A percentile compares a stretch with the other conserved stretches of the same genome.
Conservation (phyloP, 1,140 invertebrate genomes). For the Hetaerina americana region DNA sequence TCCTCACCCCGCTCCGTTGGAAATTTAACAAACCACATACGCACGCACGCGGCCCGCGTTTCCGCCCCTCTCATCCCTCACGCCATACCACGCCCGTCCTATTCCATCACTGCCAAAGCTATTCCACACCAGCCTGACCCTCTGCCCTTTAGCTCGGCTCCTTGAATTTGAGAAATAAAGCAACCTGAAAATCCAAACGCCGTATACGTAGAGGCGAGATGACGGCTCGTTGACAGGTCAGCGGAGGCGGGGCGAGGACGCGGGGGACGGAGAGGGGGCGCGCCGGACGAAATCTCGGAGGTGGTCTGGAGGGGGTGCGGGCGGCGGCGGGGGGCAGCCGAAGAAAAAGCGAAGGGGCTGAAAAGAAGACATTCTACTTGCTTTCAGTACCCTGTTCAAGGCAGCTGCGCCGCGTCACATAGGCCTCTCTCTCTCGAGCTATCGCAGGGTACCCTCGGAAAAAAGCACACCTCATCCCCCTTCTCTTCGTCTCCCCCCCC, state of each 20-base stretch:
- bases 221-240: background rate
- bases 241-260: background rate
- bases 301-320: background rate
- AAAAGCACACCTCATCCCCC: too few species aligned
- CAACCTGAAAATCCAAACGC: background rate
- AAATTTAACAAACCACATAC: too few species aligned
- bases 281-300: background rate
- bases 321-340: background rate
- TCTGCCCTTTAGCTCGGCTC: background rate
- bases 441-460: background rate
- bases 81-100: background rate
- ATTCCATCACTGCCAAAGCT: background rate
- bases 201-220: background rate
- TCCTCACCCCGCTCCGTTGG: too few species aligned
- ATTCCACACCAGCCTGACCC: background rate
- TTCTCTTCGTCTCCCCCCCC: background rate
- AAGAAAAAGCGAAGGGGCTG: background rate
- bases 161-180: background rate
- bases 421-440: background rate
- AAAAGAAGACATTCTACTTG: background rate
- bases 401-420: background rate
- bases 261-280: background rate
- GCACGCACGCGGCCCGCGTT: too few species aligned
- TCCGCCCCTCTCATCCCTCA: background rate
- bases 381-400: background rate